phyloP scores from a whole-genome alignment of 1,140 invertebrate species.

The Zeugodacus cucurbitae region DNA sequence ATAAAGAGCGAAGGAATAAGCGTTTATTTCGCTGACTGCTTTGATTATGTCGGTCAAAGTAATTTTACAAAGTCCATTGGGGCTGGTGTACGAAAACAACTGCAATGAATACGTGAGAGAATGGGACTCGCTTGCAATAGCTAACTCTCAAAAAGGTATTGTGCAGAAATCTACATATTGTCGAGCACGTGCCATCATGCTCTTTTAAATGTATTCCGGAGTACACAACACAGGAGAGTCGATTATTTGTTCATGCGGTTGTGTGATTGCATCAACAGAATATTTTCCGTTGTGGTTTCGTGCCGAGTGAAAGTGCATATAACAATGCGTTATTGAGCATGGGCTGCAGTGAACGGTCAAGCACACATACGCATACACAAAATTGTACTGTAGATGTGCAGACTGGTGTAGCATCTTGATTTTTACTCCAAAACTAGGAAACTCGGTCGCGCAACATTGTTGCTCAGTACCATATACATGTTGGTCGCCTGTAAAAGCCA shows the following conservation, averaged over 20 bases:
- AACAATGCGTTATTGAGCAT: slow-evolving; percentile 11
- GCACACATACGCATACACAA: background rate
- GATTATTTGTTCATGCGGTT: background rate
- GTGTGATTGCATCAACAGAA: background rate
- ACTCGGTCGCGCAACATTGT: slow-evolving; percentile 63
- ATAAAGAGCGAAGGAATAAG: background rate
- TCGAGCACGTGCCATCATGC: background rate
- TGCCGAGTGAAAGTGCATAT: slow-evolving; percentile 39
- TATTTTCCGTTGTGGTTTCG: slow-evolving; percentile 4
- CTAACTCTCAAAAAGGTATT: background rate
- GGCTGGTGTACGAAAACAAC: background rate
- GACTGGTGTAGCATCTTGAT: background rate
- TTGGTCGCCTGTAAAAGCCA: background rate
- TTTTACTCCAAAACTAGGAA: slow-evolving; percentile 43
- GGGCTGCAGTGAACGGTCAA: background rate
- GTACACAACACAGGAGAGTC: background rate
- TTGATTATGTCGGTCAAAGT: slow-evolving; percentile 63
- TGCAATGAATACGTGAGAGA: background rate
- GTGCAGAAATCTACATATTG: background rate
- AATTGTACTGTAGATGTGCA: background rate
- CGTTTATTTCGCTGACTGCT: background rate
- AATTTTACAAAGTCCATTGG: slow-evolving; percentile 61
- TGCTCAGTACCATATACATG: slow-evolving; percentile 43
- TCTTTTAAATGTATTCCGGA: background rate
- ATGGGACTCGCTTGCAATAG: background rate